Conservation (phyloP, 2,888 invertebrate genomes). For the Eurytoma adleriae region DNA sequence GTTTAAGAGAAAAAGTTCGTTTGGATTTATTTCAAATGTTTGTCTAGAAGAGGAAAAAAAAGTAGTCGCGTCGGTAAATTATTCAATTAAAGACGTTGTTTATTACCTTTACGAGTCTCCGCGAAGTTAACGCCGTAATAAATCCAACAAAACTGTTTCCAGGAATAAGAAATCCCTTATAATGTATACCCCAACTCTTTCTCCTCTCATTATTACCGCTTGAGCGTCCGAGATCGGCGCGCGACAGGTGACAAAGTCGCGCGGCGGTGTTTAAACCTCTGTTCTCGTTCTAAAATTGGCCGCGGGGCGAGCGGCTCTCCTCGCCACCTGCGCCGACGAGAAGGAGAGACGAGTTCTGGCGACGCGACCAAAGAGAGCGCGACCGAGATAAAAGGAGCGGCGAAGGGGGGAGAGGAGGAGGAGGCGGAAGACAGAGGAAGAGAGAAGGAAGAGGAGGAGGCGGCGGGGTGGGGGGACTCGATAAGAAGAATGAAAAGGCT, state of each 20-base stretch:
- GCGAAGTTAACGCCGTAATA: background rate
- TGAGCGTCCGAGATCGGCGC: background rate
- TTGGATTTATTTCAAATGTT: background rate
- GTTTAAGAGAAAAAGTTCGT: background rate
- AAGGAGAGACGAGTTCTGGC: slow-evolving; percentile 29
- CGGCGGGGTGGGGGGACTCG: slow-evolving; percentile 47
- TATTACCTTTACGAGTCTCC: too few relatives aligned
- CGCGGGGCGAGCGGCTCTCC: slow-evolving; percentile 55
- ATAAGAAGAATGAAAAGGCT: slow-evolving; percentile 56
- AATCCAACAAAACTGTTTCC: background rate
- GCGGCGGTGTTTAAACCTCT: slow-evolving; percentile 62
- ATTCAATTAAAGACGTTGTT: too few relatives aligned
- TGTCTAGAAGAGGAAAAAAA: background rate
- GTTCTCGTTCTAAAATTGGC: slow-evolving; percentile 66
- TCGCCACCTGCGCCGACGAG: slow-evolving; percentile 26
- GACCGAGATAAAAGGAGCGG: slow-evolving; percentile 10
- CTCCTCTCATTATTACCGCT: background rate
- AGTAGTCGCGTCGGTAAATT: background rate
- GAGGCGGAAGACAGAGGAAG: slow-evolving; percentile 55
- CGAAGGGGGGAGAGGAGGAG: slow-evolving; percentile 53
- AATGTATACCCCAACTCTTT: background rate
- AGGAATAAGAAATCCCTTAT: background rate
- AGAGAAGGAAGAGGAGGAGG: slow-evolving; percentile 55
- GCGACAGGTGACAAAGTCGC: slow-evolving; percentile 70
- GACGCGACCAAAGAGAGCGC: slow-evolving; percentile 25